Conservation (phyloP, 2,113 vertebrate species). For the Romanogobio albipinnatus region DNA sequence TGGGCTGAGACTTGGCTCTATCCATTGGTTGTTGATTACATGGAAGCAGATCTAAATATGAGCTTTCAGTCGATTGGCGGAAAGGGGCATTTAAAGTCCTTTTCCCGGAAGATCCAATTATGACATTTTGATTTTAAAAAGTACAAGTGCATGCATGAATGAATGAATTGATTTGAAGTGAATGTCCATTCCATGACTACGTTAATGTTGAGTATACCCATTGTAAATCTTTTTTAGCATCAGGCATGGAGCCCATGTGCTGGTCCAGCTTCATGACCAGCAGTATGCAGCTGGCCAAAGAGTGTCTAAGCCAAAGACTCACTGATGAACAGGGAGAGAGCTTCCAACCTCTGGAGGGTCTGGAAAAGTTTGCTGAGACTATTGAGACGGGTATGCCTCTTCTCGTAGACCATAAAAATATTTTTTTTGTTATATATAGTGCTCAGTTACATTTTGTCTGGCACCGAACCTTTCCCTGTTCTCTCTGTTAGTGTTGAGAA, state of each 20-base stretch:
- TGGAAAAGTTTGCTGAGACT: constrained; percentile 98
- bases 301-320: constrained; percentile 95
- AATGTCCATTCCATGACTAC: no score
- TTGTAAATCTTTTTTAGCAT: constrained; percentile 72
- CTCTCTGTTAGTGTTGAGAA: constrained; percentile 85
- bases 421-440: neutral
- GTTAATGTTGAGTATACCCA: neutral
- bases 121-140: neutral
- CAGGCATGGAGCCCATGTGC: constrained; percentile 93
- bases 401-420: neutral
- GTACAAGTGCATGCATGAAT: neutral
- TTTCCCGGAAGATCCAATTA: neutral
- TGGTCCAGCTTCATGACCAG: constrained; percentile 99
- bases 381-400: constrained; percentile 90
- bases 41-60: neutral
- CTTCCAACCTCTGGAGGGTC: constrained; percentile 93
- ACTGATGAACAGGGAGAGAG: constrained; percentile 95
- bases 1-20: neutral
- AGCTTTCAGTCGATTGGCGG: neutral
- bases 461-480: constrained; percentile 33
- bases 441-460: neutral
- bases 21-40: neutral
- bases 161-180: no score
- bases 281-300: constrained; percentile 96
- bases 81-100: neutral